Percentiles rank a stretch among this genome's conserved stretches.
Conservation (phyloP, 2,113 vertebrate species). For the Peromyscus maniculatus region DNA sequence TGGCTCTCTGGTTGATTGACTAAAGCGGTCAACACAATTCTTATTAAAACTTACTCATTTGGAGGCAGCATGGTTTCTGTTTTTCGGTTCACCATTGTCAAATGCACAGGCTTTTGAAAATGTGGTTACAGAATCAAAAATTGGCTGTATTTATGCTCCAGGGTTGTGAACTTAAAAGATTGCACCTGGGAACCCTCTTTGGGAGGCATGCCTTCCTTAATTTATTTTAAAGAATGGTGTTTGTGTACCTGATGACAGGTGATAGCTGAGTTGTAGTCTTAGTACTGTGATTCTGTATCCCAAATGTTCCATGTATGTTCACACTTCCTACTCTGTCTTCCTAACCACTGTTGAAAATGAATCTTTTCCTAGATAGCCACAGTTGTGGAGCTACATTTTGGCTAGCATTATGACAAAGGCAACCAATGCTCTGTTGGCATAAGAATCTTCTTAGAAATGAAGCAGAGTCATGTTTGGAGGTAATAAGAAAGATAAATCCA, state of each 20-base stretch:
- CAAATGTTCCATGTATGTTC: slow-evolving; percentile 24
- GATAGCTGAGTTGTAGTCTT: slow-evolving; percentile 4
- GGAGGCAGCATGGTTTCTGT: background rate
- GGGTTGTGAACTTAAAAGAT: background rate
- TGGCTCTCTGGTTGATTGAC: background rate
- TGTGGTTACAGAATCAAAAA: background rate
- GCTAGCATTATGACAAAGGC: background rate
- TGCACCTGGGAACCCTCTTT: background rate
- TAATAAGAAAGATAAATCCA: slow-evolving; percentile 50
- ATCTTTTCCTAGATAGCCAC: background rate
- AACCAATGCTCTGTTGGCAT: background rate
- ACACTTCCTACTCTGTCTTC: slow-evolving; percentile 41
- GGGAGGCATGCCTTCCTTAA: background rate
- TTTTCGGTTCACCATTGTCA: background rate
- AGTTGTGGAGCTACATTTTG: slow-evolving; percentile 32
- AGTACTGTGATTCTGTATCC: slow-evolving; percentile 13
- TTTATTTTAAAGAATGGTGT: slow-evolving; percentile 35
- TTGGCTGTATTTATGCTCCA: background rate
- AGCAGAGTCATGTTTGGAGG: slow-evolving; percentile 46
- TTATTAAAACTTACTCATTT: slow-evolving; percentile 56
- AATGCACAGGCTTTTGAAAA: background rate
- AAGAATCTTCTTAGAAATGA: slow-evolving; percentile 49
- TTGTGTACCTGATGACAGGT: slow-evolving; percentile 38
- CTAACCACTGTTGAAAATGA: slow-evolving; percentile 31
- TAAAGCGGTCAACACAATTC: background rate